Evolutionary conservation across 1,140 invertebrate genomes (phyloP), one percentile per base, ranked within the genome.

Genomic region (Bombus fervidus): DNA sequence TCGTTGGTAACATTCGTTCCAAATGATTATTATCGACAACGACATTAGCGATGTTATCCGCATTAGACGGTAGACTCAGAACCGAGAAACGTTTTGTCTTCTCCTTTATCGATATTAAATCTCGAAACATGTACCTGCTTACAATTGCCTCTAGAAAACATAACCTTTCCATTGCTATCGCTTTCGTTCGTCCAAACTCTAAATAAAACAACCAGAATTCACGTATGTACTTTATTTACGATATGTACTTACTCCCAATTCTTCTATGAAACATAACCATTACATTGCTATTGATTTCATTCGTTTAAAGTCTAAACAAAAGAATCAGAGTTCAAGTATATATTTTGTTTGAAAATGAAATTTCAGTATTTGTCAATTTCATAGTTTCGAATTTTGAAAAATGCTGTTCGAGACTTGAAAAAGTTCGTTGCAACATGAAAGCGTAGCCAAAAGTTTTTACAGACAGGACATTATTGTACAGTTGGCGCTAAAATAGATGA

Each of bases 401-500:
- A 37, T 73, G n/a, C 5, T 5, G 12, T 34, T 22, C 3, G 28
- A 47, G 0, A 13, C 34, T 39, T 9, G 59, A 39, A 10, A 62
- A 80, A 53, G 57, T 34, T 31, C 25, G 22, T 89, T 53, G 64
- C 31, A 80, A 81, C 8, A 68, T 39, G 15, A 64, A 37, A 59
- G 8, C 12, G 22, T 59, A 31, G 74, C 74, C 79, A 89, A 83
- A 86, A 73, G 4, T 68, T 74, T 57, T 82, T 88, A 73, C 59
- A 22, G 37, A 18, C 15, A 25, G 13, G n/a, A 59, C 69, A 71
- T 62, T 47, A 41, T 76, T 78, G 66, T 85, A 69, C 59, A 66
- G 79, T 79, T 71, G 37, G 31, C 62, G 15, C 57, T 76, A 76
- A 83, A 83, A 83, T 83, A 83, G 41, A 83, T 68, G 15, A 2